phyloP scores from a whole-genome alignment of 2,888 invertebrate species.

The Drymonia ruficornis region DNA sequence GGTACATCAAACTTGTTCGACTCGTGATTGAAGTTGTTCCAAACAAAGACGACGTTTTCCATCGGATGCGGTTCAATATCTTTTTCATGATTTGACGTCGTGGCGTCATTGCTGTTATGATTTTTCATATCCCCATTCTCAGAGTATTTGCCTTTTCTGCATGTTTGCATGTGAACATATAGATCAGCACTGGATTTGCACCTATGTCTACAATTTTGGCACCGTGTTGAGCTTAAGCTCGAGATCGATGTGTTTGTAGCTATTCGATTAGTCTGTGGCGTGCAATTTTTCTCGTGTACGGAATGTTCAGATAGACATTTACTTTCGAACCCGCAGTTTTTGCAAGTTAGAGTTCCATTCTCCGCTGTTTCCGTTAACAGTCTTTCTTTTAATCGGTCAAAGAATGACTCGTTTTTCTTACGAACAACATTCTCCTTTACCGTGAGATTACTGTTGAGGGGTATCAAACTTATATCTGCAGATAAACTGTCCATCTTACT shows the following conservation, averaged over 20 bases:
- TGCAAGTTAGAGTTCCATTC: conserved; percentile 88
- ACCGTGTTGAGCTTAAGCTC: conserved; percentile 89
- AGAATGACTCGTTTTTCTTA: conserved; percentile 91
- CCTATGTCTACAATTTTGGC: conserved; percentile 93
- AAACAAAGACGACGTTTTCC: conserved; percentile 93
- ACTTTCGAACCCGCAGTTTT: conserved; percentile 90
- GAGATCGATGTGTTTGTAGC: conserved; percentile 68
- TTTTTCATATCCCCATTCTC: conserved; percentile 65
- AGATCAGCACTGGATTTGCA: conserved; percentile 94
- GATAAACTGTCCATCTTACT: conserved; percentile 54
- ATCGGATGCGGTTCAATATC: conserved; percentile 87
- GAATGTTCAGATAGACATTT: conserved; percentile 93
- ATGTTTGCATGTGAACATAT: conserved; percentile 89
- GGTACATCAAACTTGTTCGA: conserved; percentile 69
- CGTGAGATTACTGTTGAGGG: conserved; percentile 46
- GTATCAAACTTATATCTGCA: conserved; percentile 60
- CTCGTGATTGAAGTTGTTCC: conserved; percentile 88
- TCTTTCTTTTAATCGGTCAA: conserved; percentile 92
- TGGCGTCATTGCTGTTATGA: conserved; percentile 59
- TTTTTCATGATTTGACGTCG: conserved; percentile 58
- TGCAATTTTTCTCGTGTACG: conserved; percentile 90
- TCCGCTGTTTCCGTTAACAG: conserved; percentile 87
- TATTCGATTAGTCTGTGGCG: conserved; percentile 72
- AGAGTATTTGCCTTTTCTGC: conserved; percentile 78
- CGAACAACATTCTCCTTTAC: conserved; percentile 61